Evolutionary conservation across 2,113 vertebrate species (phyloP).

Genomic region (Caranx ignobilis): DNA sequence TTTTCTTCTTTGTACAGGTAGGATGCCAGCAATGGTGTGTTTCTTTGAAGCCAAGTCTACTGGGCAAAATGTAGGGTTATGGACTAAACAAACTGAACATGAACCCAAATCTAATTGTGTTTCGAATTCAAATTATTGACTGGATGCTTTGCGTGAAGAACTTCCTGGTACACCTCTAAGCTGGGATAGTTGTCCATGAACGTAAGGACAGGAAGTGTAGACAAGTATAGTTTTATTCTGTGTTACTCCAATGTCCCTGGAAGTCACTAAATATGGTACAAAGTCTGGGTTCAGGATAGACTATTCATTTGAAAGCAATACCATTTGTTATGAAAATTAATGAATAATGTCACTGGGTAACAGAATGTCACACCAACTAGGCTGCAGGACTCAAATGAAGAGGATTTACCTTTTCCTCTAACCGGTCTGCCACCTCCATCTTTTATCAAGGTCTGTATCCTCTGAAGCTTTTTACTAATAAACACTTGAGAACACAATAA

Average conservation of each 20-base stretch:
- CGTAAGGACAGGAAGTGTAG: too few species aligned
- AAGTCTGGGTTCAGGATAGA: background rate
- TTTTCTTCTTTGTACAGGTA: background rate
- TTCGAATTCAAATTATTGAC: background rate
- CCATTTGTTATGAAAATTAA: background rate
- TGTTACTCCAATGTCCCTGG: background rate
- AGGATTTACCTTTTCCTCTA: slow-evolving; percentile 27
- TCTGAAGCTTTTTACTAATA: slow-evolving; percentile 37
- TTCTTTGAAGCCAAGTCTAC: slow-evolving; percentile 15
- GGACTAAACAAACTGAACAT: background rate
- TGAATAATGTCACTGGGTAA: background rate
- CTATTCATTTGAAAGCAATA: slow-evolving; percentile 1
- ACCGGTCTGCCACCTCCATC: background rate
- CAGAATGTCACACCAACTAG: background rate
- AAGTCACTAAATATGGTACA: background rate
- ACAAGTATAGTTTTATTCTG: background rate
- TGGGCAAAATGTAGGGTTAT: background rate
- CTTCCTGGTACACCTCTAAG: background rate
- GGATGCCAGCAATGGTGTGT: background rate
- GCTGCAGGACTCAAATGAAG: slow-evolving; percentile 20
- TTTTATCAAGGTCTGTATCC: slow-evolving; percentile 30
- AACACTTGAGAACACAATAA: slow-evolving; percentile 35
- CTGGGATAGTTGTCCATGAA: background rate
- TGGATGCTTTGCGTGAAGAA: background rate
- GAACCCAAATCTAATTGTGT: background rate